Conservation (phyloP, 2,797 vertebrate genomes). For the Tokudaia tokunoshimensis region DNA sequence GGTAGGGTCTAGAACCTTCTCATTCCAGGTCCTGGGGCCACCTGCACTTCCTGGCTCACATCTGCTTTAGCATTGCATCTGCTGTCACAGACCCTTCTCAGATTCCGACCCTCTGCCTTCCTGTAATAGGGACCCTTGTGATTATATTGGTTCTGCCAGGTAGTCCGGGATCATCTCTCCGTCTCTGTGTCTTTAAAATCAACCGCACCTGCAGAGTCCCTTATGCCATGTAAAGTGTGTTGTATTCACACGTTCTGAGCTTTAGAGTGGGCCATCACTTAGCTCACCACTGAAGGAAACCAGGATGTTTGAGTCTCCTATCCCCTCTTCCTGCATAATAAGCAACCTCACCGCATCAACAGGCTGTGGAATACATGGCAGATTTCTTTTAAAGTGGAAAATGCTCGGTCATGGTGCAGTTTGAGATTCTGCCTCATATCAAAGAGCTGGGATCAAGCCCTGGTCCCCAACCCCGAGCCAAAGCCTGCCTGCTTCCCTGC, state of each 20-base stretch:
- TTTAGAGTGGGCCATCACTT: not conserved
- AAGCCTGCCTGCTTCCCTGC: not conserved
- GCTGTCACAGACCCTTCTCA: not conserved
- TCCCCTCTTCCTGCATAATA: not conserved
- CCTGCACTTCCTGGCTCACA: not conserved
- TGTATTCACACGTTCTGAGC: not conserved
- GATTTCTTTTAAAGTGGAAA: conserved; percentile 42
- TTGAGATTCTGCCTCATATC: conserved; percentile 22
- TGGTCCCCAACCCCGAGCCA: not conserved
- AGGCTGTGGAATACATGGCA: not conserved
- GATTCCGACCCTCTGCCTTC: not conserved
- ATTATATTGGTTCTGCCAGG: not conserved
- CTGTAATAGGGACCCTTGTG: not conserved
- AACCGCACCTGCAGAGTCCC: not conserved
- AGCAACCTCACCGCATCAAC: not conserved
- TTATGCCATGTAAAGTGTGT: not conserved
- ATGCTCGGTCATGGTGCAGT: not conserved
- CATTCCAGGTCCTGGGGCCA: not conserved
- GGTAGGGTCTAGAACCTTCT: not conserved
- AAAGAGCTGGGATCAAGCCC: not conserved
- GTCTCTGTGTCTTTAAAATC: conserved; percentile 1
- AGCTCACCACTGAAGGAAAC: not conserved
- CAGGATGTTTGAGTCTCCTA: not conserved
- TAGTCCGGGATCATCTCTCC: conserved; percentile 16
- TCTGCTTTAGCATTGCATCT: not conserved